Conservation (phyloP, 37 sponge, comb jelly and placozoan species). For the Haliclona indistincta region DNA sequence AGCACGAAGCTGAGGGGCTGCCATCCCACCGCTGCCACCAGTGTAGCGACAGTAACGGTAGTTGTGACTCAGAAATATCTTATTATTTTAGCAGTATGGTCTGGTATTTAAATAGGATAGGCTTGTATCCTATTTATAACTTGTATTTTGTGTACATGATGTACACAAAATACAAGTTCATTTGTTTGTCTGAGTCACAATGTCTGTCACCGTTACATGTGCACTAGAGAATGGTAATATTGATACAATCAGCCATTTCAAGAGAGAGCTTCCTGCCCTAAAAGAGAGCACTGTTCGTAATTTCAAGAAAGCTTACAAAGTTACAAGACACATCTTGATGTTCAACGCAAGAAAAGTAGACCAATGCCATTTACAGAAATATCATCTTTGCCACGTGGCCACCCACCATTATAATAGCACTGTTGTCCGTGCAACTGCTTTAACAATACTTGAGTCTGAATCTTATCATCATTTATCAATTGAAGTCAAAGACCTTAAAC, state of each 20-base stretch:
- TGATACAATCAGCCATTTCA: conserved; percentile 13
- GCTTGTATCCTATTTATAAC: too few relatives aligned
- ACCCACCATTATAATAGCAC: conserved; percentile 35
- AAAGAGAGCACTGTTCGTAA: conserved; percentile 35
- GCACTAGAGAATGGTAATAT: conserved; percentile 43
- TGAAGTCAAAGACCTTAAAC: conserved; percentile 9
- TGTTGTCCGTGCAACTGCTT: conserved; percentile 31
- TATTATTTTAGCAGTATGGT: too few relatives aligned
- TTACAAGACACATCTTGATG: background rate
- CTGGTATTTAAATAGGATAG: too few relatives aligned
- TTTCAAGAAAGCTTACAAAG: conserved; percentile 41
- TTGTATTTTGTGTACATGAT: too few relatives aligned
- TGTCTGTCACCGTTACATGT: conserved; percentile 24
- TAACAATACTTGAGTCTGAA: conserved; percentile 14
- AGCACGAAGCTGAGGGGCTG: too few relatives aligned
- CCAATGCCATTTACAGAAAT: conserved; percentile 26
- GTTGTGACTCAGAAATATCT: too few relatives aligned
- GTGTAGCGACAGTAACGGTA: too few relatives aligned
- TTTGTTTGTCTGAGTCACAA: too few relatives aligned
- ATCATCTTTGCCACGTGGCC: conserved; percentile 1
- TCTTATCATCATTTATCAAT: conserved; percentile 12
- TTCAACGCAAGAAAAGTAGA: conserved; percentile 9
- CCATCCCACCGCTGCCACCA: too few relatives aligned
- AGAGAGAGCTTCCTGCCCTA: conserved; percentile 8
- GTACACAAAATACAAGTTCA: too few relatives aligned